These are phyloP conservation scores for Dryoscopus gambensis DNA, from an alignment of 2,113 vertebrate species.

Conservation along the genomic window DNA sequence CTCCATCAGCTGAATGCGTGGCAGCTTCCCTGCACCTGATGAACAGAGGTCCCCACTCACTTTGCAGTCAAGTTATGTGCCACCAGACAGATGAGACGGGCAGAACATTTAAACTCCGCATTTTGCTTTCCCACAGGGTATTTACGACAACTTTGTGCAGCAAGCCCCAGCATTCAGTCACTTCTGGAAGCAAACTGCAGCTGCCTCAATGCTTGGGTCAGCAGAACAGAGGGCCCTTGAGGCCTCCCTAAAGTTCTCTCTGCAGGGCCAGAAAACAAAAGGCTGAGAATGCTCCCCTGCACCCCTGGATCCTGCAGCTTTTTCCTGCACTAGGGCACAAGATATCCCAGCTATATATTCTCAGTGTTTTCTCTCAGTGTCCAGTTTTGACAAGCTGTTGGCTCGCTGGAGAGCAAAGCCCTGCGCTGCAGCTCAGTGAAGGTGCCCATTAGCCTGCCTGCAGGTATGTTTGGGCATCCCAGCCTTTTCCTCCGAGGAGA, in stretches of 20 bases:
- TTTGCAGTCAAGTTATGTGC: not conserved
- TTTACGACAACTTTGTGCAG: not conserved
- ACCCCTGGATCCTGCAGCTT: not conserved
- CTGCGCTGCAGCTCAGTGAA: not conserved
- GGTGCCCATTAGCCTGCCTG: not conserved
- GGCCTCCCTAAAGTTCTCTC: not conserved
- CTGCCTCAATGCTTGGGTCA: not conserved
- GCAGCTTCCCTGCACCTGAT: not conserved
- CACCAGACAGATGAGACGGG: not conserved
- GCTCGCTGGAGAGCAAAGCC: not conserved
- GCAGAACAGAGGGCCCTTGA: not conserved
- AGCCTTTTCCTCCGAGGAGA: not conserved
- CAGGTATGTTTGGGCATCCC: not conserved
- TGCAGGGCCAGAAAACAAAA: not conserved
- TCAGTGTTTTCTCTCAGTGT: not conserved
- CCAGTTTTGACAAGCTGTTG: not conserved
- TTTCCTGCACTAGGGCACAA: not conserved
- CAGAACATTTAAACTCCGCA: not conserved
- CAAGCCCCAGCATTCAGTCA: not conserved
- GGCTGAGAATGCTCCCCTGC: not conserved
- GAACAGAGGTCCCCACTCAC: not conserved
- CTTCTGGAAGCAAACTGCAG: not conserved
- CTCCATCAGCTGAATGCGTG: not conserved
- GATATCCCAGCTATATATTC: not conserved
- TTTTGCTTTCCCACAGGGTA: not conserved